A percentile compares a stretch with the other conserved stretches of the same genome.
These are phyloP conservation scores for Myioborus miniatus DNA, from an alignment of 2,797 vertebrate species.

Conservation along the genomic window DNA sequence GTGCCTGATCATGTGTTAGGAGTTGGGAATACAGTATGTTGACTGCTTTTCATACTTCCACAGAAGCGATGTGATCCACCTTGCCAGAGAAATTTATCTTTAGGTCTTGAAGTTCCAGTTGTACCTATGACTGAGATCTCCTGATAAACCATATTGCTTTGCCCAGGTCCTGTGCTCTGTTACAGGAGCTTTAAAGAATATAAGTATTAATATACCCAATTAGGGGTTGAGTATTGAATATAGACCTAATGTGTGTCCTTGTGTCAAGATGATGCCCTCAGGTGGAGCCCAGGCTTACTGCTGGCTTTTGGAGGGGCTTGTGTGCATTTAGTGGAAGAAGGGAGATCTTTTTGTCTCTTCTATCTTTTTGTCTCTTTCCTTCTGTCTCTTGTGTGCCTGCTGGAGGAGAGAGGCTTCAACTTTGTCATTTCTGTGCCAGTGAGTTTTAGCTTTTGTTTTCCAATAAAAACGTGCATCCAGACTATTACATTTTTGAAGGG, in stretches of 20 bases:
- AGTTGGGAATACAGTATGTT: background rate
- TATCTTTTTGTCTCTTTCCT: background rate
- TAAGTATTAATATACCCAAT: background rate
- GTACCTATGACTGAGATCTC: background rate
- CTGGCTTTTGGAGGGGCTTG: background rate
- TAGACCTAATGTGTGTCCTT: background rate
- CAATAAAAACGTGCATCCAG: background rate
- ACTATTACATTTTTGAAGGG: background rate
- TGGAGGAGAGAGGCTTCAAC: background rate
- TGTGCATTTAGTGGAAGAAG: background rate
- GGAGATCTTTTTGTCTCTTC: background rate
- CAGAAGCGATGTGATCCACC: background rate
- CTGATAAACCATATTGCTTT: background rate
- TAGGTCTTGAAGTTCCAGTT: background rate
- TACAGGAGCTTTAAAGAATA: background rate
- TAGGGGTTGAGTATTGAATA: background rate
- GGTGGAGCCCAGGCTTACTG: background rate
- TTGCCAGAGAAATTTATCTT: background rate
- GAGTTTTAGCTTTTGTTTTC: background rate
- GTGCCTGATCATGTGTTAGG: background rate
- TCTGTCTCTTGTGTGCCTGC: rapidly evolving
- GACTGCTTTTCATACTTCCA: background rate
- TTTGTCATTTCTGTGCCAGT: background rate
- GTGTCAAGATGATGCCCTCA: conserved; percentile 19
- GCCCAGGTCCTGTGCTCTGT: background rate